A percentile compares a stretch with the other conserved stretches of the same genome.
These are phyloP conservation scores for Parapsyche elsis DNA, from an alignment of 1,140 invertebrate genomes.

Conservation along the genomic window DNA sequence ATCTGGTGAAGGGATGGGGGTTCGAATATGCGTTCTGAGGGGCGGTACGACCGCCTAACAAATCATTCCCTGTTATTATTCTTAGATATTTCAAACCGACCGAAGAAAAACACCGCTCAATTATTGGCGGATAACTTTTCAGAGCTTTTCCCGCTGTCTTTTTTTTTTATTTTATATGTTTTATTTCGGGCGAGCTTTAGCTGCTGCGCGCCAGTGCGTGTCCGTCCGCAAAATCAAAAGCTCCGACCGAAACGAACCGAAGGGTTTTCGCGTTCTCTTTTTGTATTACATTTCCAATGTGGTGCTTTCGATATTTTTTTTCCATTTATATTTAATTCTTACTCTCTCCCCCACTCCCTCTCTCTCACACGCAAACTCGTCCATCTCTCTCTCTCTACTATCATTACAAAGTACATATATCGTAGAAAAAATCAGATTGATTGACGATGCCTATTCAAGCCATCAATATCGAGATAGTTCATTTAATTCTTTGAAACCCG, in stretches of 20 bases:
- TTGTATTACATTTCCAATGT: no score
- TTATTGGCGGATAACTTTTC: conserved; percentile 37
- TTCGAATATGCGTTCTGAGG: not conserved
- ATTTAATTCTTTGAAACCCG: no score
- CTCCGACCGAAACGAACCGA: no score
- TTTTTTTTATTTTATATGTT: not conserved
- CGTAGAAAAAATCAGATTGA: not conserved
- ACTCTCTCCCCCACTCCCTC: no score
- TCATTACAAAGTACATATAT: not conserved
- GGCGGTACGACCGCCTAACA: conserved; percentile 16
- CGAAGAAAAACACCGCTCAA: conserved; percentile 44
- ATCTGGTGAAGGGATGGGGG: not conserved
- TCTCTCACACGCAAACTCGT: no score
- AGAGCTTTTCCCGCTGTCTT: not conserved
- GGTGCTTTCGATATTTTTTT: no score
- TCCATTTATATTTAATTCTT: no score
- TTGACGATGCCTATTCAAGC: not conserved
- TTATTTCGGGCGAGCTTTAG: not conserved
- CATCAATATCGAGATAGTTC: not conserved
- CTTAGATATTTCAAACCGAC: conserved; percentile 41
- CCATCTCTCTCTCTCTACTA: no score
- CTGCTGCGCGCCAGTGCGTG: no score
- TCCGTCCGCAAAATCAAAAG: no score
- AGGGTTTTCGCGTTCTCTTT: no score
- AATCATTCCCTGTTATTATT: conserved; percentile 43